Evolutionary conservation across 2,888 invertebrate genomes (phyloP), one percentile per base, ranked within the genome.

Genomic region (Torymus texanus): DNA sequence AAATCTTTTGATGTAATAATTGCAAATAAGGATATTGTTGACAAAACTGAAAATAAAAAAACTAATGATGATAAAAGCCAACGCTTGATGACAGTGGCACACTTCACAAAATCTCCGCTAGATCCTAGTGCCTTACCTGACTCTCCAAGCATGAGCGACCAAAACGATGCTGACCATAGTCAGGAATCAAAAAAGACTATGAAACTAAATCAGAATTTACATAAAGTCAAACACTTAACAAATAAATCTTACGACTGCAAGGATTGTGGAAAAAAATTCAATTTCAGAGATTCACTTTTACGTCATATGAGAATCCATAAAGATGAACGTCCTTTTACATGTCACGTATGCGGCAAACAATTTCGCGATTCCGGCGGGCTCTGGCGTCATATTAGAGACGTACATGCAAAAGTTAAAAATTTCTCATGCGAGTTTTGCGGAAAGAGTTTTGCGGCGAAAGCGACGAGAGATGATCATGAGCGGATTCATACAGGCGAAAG

Each of bases 221-320:
- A 41, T 41, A 41, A 41, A 41, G 10, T 24, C 10, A 59, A 8
- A 10, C 61, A 63, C 12, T 61, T 70, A 50, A 10, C 14, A 0
- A 24, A 12, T n/a, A 18, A 29, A 0, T 53, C 59, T 18, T 59
- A 51, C 2, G 41, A 8, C 2, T 93, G 93, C 76, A 89, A 90
- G 0, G 90, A 91, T 14, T 93, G 93, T 83, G 90, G 91, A 72
- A 91, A 90, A 83, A 89, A 87, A 0, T 92, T 92, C 84, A 88
- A 86, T 88, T 90, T 75, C 90, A 92, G 87, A 90, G 92, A 87
- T 90, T 92, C 90, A 86, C 91, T 86, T 90, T 90, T 91, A 84
- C 83, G 83, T 5, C 93, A 93, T 83, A 86, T 91, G 88, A 90
- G 91, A 79, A 90, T 89, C 59, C 91, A 91, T 66, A 87, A 86